Evolutionary conservation across 64 coral and sea anemone genomes (phyloP).

Genomic region (Hydrozoanthus tunicans): DNA sequence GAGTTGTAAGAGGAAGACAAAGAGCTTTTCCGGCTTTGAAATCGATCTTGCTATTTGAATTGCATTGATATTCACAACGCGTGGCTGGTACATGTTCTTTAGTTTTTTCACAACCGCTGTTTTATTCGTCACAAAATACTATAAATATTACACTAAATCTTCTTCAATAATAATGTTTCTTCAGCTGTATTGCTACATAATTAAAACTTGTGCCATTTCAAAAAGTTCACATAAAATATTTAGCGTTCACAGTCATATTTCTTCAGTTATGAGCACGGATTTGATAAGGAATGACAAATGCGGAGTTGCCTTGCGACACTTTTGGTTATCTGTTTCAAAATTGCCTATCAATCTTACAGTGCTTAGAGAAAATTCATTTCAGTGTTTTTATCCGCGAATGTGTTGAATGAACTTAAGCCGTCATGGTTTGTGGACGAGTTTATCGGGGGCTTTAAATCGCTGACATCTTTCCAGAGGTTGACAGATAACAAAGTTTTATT

Average conservation of each 20-base stretch:
- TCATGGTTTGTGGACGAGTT: slow-evolving; percentile 48
- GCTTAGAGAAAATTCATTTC: not conserved
- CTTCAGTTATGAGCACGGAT: slow-evolving; percentile 12
- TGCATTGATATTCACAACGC: not conserved
- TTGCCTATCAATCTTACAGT: not conserved
- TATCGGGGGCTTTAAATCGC: slow-evolving; percentile 33
- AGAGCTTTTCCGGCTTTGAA: not conserved
- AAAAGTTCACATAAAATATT: slow-evolving; percentile 61
- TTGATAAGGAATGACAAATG: slow-evolving; percentile 1
- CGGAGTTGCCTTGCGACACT: not conserved
- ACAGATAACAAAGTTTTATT: slow-evolving; percentile 37
- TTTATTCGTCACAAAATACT: slow-evolving; percentile 48
- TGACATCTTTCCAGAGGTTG: slow-evolving; percentile 30
- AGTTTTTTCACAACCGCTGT: not conserved
- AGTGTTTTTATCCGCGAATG: slow-evolving; percentile 5
- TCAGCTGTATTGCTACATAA: slow-evolving; percentile 67
- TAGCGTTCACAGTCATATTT: slow-evolving; percentile 38
- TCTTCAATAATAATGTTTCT: slow-evolving; percentile 52
- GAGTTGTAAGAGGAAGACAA: not conserved
- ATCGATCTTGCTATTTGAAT: slow-evolving; percentile 5
- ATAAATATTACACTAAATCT: slow-evolving; percentile 63
- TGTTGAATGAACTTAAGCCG: not conserved
- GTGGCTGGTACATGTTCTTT: not conserved
- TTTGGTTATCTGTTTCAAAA: not conserved
- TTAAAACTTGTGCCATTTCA: slow-evolving; percentile 66